Evolutionary conservation across 2,888 invertebrate species (phyloP).

Genomic region (Nomada lathburiana): DNA sequence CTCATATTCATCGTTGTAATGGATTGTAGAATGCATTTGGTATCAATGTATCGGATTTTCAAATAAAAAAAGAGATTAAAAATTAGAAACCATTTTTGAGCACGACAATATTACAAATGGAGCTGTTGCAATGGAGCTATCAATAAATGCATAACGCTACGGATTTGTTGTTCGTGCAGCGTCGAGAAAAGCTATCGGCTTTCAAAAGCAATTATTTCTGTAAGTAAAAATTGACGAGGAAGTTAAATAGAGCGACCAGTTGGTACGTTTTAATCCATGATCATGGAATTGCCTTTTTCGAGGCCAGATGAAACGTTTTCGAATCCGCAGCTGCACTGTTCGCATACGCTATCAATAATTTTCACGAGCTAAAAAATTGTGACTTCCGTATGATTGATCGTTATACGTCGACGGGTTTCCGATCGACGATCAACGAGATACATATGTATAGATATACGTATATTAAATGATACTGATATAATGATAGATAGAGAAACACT

Average conservation of each 20-base stretch:
- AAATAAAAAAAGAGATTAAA: no score
- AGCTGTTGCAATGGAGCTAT: no score
- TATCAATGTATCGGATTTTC: no score
- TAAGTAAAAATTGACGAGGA: constrained; percentile 14
- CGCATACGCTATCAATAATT: constrained; percentile 31
- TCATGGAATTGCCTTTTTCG: constrained; percentile 16
- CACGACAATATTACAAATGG: no score
- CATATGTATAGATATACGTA: neutral
- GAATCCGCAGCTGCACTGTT: constrained; percentile 20
- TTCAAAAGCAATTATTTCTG: constrained; percentile 12
- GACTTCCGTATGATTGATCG: constrained; percentile 21
- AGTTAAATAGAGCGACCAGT: constrained; percentile 1
- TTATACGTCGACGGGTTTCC: neutral
- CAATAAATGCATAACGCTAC: no score
- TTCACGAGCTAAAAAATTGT: neutral
- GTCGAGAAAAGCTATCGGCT: neutral
- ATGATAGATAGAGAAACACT: neutral
- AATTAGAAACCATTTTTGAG: no score
- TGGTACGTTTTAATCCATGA: constrained; percentile 29
- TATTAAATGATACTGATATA: no score
- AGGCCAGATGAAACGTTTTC: constrained; percentile 21
- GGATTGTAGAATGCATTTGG: no score
- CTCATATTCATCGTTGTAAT: no score
- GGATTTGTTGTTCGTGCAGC: no score
- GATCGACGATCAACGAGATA: constrained; percentile 1